Base-by-base conservation (phyloP, 2,888 invertebrate species). In the Megastigmus dorsalis region DNA sequence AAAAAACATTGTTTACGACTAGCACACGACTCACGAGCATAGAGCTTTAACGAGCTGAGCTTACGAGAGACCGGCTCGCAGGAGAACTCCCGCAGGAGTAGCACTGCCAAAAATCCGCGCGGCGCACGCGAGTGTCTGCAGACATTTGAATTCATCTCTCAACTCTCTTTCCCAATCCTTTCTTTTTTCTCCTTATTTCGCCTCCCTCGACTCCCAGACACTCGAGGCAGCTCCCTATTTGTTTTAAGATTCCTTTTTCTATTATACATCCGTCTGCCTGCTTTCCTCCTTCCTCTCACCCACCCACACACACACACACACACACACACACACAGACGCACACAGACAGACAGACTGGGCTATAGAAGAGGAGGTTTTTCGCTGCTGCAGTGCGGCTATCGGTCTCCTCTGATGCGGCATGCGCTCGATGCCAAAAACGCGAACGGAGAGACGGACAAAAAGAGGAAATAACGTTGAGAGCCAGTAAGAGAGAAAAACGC, bases 361-460 rank as follows among this genome's bases (percentile, higher is more conserved):
- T n/a, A n/a, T n/a, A n/a, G 10, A 23, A 48, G 10, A 48, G 23
- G 67, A 33, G n/a, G 38, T 59, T 68, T 68, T 57, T 50, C 45
- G 20, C 45, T n/a, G n/a, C n/a, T 38, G 65, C 67, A 68, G n/a
- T 68, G 68, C 57, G 55, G 55, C 52, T 10, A 48, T 13, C 52
- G 54, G n/a, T n/a, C n/a, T n/a, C n/a, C n/a, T n/a, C n/a, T n/a
- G n/a, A 13, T 45, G 9, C 38, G 38, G 38, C n/a, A n/a, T n/a
- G n/a, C 38, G 13, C 10, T 38, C 13, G 30, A 26, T 68, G 57
- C 67, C 67, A 68, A 68, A 68, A 45, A n/a, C 23, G 9, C 28
- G n/a, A 30, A 30, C 48, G 36, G 13, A 23, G 3, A 15, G 48
- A 6, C 18, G n/a, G 15, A 18, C 45, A 3, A 20, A 54, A 13